Conservation (phyloP, 2,113 vertebrate genomes). For the Cottus gobio region DNA sequence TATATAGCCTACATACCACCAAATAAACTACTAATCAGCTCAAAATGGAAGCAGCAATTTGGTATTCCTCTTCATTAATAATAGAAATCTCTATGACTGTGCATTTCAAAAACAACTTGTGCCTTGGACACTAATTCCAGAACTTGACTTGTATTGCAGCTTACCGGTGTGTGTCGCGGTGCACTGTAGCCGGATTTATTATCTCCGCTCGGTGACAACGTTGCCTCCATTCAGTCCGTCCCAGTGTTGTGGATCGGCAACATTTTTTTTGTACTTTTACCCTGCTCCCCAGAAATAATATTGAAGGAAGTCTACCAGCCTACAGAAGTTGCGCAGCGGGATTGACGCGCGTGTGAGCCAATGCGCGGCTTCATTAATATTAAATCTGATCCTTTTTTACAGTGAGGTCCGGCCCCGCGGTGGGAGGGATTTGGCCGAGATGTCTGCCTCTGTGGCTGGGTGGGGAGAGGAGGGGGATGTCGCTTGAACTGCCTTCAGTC, state of each 20-base stretch:
- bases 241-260: constrained; percentile 85
- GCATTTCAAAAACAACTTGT: constrained; percentile 58
- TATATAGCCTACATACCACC: background rate
- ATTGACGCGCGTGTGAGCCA: constrained; percentile 77
- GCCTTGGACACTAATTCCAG: constrained; percentile 11
- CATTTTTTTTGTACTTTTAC: constrained; percentile 89
- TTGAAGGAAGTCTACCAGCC: constrained; percentile 82
- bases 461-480: constrained; percentile 45
- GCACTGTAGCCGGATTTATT: constrained; percentile 58
- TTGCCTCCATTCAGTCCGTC: constrained; percentile 85
- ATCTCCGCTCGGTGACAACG: constrained; percentile 61
- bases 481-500: constrained; percentile 59
- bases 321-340: constrained; percentile 68
- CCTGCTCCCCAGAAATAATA: constrained; percentile 87
- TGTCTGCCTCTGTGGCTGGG: constrained; percentile 38
- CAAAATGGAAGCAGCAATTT: constrained; percentile 43
- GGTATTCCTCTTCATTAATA: constrained; percentile 49
- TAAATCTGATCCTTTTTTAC: constrained; percentile 43
- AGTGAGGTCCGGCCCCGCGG: constrained; percentile 65
- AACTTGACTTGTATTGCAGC: constrained; percentile 68
- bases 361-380: constrained; percentile 77
- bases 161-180: constrained; percentile 71
- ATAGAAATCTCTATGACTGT: constrained; percentile 50
- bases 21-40: constrained; percentile 11
- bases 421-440: constrained; percentile 58